Percentiles rank a stretch among this genome's conserved stretches.
These are phyloP conservation scores for Calliphora vicina DNA, from an alignment of 1,140 invertebrate species.

Conservation along the genomic window DNA sequence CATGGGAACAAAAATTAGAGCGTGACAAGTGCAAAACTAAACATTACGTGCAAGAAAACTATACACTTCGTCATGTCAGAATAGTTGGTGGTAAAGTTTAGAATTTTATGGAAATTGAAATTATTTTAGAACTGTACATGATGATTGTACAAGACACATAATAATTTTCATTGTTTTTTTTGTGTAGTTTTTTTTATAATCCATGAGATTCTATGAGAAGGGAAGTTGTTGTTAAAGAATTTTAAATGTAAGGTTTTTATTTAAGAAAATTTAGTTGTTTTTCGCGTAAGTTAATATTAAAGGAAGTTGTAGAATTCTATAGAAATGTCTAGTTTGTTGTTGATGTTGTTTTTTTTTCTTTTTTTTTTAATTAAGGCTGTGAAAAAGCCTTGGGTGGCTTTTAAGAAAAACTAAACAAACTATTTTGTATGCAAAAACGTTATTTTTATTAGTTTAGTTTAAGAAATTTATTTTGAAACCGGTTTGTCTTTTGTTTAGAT, in stretches of 20 bases:
- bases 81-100: not conserved
- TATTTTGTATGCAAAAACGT: not conserved
- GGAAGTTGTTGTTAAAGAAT: not conserved
- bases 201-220: not conserved
- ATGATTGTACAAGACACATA: not conserved
- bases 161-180: not conserved
- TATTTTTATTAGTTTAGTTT: not conserved
- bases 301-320: not conserved
- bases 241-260: not conserved
- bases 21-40: conserved; percentile 33
- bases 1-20: conserved; percentile 36
- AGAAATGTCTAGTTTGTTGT: not conserved
- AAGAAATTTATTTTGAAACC: not conserved
- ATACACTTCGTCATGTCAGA: not conserved
- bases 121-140: not conserved
- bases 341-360: no score
- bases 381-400: not conserved
- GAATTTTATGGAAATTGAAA: not conserved
- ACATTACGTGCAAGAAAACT: not conserved
- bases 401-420: no score
- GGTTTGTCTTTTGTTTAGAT: not conserved
- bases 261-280: not conserved
- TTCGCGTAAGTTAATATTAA: not conserved
- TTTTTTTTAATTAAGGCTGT: not conserved
- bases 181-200: no score